A percentile compares a stretch with the other conserved stretches of the same genome.
Conservation (phyloP, 1,140 invertebrate genomes). For the Tribolium castaneum region DNA sequence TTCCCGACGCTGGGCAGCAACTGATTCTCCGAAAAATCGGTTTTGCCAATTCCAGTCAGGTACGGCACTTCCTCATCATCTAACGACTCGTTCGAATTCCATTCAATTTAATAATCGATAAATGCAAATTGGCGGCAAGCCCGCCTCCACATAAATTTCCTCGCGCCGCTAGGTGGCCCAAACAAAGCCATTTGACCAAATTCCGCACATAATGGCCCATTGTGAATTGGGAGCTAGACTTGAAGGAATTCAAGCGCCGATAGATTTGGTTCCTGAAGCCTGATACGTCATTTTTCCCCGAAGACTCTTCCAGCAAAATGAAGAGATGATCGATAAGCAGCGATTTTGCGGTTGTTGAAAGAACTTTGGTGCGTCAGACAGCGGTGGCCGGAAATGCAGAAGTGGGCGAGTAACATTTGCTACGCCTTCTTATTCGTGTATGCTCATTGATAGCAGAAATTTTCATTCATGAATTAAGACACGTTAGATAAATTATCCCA, state of each 20-base stretch:
- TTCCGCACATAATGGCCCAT: conserved; percentile 5
- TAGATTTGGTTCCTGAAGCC: neutral
- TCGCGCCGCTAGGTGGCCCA: neutral
- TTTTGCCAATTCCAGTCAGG: conserved; percentile 19
- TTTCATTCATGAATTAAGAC: conserved; percentile 53
- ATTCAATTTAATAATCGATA: conserved; percentile 22
- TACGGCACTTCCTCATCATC: conserved; percentile 21
- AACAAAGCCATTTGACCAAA: conserved; percentile 6
- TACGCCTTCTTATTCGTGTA: conserved; percentile 34
- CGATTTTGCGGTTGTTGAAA: neutral
- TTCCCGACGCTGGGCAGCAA: conserved; percentile 11
- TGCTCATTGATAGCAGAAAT: conserved; percentile 42
- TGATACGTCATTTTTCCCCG: conserved; percentile 5
- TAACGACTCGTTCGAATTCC: conserved; percentile 29
- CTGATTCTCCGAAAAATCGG: conserved; percentile 14
- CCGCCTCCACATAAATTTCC: conserved; percentile 6
- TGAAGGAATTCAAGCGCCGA: conserved; percentile 10
- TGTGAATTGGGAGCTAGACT: neutral
- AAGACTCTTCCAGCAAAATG: neutral
- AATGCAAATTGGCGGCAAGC: conserved; percentile 2
- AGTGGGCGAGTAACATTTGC: conserved; percentile 41
- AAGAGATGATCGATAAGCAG: neutral
- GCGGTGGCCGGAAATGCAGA: conserved; percentile 38
- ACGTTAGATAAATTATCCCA: conserved; percentile 52
- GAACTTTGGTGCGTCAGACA: conserved; percentile 7